These are phyloP conservation scores for Drosophila orena DNA, from an alignment of 1,140 invertebrate species.

Conservation along the genomic window DNA sequence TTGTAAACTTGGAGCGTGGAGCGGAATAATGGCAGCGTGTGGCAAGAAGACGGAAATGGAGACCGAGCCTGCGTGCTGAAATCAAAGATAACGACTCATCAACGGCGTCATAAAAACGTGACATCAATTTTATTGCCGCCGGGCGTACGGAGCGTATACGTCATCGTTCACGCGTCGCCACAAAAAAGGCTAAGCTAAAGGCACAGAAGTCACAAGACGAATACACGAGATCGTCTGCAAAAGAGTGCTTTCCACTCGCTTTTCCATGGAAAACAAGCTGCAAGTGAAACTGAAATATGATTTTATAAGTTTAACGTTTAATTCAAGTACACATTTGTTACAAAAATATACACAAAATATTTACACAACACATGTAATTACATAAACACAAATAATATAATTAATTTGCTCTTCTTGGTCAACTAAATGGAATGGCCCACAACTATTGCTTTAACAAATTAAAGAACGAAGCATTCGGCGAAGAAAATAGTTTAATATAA, in stretches of 20 bases:
- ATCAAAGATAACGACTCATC: constrained; percentile 82
- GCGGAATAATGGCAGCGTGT: not conserved
- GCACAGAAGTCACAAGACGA: constrained; percentile 41
- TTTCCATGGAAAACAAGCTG: not conserved
- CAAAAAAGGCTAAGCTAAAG: constrained; percentile 68
- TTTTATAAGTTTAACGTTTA: too few species aligned
- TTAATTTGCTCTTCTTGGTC: too few species aligned
- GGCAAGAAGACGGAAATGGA: constrained; percentile 15
- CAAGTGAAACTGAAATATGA: too few species aligned
- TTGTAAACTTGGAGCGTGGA: constrained; percentile 16
- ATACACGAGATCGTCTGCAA: not conserved
- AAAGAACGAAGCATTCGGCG: too few species aligned
- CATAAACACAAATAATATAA: too few species aligned
- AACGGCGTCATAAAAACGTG: constrained; percentile 82
- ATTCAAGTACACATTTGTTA: too few species aligned
- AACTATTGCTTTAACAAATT: too few species aligned
- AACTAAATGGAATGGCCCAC: too few species aligned
- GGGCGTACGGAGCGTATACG: constrained; percentile 31
- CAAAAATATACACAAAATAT: too few species aligned
- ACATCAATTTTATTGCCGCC: constrained; percentile 76
- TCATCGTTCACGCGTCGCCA: constrained; percentile 64
- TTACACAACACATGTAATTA: too few species aligned
- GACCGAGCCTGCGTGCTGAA: constrained; percentile 60
- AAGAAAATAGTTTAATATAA: too few species aligned
- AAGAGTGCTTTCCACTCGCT: not conserved